Percentiles rank a stretch among this genome's conserved stretches.
Conservation (phyloP, 2,888 invertebrate genomes). For the Drosophila birchii region DNA sequence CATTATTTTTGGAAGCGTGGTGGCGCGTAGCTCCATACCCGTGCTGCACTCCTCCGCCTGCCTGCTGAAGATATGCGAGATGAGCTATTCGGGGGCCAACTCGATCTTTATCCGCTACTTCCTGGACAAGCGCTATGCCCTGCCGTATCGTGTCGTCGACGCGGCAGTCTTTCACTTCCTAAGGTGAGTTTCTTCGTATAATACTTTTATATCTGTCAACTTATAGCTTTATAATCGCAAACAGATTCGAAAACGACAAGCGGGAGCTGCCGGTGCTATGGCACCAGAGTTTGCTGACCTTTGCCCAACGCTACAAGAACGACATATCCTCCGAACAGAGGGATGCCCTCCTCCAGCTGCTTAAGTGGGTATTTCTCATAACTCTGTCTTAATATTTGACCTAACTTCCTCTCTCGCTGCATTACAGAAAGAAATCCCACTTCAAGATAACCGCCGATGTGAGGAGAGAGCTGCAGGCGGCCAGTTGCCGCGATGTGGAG, state of each 20-base stretch:
- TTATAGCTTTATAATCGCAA: neutral
- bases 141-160: conserved; percentile 97
- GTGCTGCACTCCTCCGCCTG: conserved; percentile 98
- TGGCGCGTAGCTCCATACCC: conserved; percentile 96
- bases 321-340: conserved; percentile 97
- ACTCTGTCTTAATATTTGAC: neutral
- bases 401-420: neutral
- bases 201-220: conserved; percentile 46
- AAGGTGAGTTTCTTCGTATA: conserved; percentile 86
- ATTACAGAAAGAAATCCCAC: conserved; percentile 82
- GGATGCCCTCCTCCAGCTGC: conserved; percentile 92
- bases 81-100: conserved; percentile 98
- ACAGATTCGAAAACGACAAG: conserved; percentile 92
- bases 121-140: conserved; percentile 98
- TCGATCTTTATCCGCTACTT: conserved; percentile 97
- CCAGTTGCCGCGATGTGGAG: conserved; percentile 91
- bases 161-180: conserved; percentile 97
- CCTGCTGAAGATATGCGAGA: conserved; percentile 97
- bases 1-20: conserved; percentile 95
- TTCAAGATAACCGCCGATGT: conserved; percentile 89
- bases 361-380: conserved; percentile 83
- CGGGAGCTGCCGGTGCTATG: conserved; percentile 96
- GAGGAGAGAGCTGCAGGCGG: conserved; percentile 93
- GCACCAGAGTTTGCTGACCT: conserved; percentile 97
- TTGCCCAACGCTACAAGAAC: conserved; percentile 97